phyloP scores from a whole-genome alignment of 2,797 vertebrate species.

The Sternotherus odoratus region DNA sequence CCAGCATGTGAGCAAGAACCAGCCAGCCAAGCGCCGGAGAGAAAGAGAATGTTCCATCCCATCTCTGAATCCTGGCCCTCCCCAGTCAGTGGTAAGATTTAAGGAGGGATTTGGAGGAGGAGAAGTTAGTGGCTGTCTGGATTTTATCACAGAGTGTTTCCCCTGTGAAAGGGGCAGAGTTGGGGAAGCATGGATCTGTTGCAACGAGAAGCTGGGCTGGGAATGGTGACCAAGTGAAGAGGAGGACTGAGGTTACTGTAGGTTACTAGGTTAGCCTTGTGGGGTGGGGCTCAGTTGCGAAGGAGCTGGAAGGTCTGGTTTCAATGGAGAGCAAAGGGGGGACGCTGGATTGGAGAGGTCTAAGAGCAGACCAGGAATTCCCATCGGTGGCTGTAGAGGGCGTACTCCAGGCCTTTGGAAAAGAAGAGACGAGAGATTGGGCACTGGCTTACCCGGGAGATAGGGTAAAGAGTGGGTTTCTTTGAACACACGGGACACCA shows the following conservation, averaged over 20 bases:
- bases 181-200: background rate
- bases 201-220: background rate
- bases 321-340: background rate
- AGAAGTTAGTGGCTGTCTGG: background rate
- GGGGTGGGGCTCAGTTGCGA: background rate
- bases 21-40: too few relatives aligned
- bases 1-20: too few relatives aligned
- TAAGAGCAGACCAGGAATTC: background rate
- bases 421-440: background rate
- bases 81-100: too few relatives aligned
- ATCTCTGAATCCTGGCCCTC: too few relatives aligned
- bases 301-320: background rate
- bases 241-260: background rate
- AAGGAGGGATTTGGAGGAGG: background rate
- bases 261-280: background rate
- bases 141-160: background rate
- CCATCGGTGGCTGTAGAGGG: background rate
- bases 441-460: background rate
- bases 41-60: too few relatives aligned
- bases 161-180: background rate
- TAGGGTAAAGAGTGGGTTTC: background rate
- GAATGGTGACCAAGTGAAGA: background rate
- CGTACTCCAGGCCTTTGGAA: background rate
- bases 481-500: background rate
- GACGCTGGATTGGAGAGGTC: background rate